Conservation (phyloP, 2,888 invertebrate genomes). For the Cryptus armator region DNA sequence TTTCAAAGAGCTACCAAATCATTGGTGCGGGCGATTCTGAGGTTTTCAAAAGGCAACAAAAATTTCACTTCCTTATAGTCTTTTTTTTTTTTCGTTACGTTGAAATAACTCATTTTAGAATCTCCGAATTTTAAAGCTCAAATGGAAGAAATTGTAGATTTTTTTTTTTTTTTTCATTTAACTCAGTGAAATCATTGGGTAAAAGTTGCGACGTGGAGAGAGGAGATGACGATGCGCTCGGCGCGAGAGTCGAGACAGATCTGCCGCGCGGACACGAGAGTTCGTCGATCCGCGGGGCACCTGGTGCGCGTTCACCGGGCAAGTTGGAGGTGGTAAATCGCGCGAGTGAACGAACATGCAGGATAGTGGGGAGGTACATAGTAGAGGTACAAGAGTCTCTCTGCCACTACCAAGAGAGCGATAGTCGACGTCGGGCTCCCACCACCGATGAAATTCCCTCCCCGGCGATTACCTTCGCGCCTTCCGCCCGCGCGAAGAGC, state of each 20-base stretch:
- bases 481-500: slow-evolving; percentile 75
- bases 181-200: neutral
- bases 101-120: neutral
- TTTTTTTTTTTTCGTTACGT: neutral
- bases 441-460: slow-evolving; percentile 28
- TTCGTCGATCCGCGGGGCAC: slow-evolving; percentile 76
- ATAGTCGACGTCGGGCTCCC: slow-evolving; percentile 4
- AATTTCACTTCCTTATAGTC: slow-evolving; percentile 35
- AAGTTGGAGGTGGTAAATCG: slow-evolving; percentile 71
- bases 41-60: slow-evolving; percentile 18
- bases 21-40: slow-evolving; percentile 47
- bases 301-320: slow-evolving; percentile 65
- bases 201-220: neutral
- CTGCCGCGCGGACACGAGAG: slow-evolving; percentile 75
- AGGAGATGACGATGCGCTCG: slow-evolving; percentile 67
- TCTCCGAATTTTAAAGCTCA: neutral
- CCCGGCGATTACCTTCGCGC: slow-evolving; percentile 51
- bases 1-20: slow-evolving; percentile 49
- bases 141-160: neutral
- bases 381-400: slow-evolving; percentile 44
- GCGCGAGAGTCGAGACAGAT: slow-evolving; percentile 75
- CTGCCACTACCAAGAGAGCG: slow-evolving; percentile 70
- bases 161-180: neutral
- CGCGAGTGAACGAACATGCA: slow-evolving; percentile 56
- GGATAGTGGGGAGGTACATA: slow-evolving; percentile 36